A percentile compares a stretch with the other conserved stretches of the same genome.
Conservation (phyloP, 2,888 invertebrate species). For the Drosophila neotestacea region DNA sequence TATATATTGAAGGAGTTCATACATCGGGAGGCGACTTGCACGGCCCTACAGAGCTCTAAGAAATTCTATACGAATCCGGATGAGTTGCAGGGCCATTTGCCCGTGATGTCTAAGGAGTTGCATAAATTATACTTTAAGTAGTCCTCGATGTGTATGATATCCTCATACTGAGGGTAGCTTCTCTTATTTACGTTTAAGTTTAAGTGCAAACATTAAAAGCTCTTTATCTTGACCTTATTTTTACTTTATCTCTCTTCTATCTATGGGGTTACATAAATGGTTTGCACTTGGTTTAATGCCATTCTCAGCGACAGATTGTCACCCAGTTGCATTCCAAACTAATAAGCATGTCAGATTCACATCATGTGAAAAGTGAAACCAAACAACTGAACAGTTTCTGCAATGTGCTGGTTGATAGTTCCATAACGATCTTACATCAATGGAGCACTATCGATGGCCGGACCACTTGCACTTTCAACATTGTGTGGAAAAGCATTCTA, state of each 20-base stretch:
- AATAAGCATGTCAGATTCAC: slow-evolving; percentile 1
- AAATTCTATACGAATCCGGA: slow-evolving; percentile 89
- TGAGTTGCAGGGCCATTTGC: slow-evolving; percentile 89
- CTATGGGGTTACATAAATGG: no score
- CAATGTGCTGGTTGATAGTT: slow-evolving; percentile 34
- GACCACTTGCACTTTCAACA: slow-evolving; percentile 71
- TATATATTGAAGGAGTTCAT: slow-evolving; percentile 94
- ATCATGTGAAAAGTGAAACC: slow-evolving; percentile 54
- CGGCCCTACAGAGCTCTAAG: slow-evolving; percentile 86
- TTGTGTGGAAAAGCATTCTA: slow-evolving; percentile 45
- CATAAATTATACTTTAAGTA: slow-evolving; percentile 85
- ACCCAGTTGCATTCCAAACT: slow-evolving; percentile 25
- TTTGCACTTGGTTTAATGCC: background rate
- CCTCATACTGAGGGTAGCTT: background rate
- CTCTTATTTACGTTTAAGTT: slow-evolving; percentile 25
- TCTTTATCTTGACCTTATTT: slow-evolving; percentile 1
- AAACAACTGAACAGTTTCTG: slow-evolving; percentile 19
- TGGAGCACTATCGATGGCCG: slow-evolving; percentile 47
- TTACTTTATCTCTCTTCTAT: no score
- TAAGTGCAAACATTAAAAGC: slow-evolving; percentile 51
- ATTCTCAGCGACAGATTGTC: slow-evolving; percentile 18
- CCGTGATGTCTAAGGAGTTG: slow-evolving; percentile 86
- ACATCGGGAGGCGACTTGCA: slow-evolving; percentile 90
- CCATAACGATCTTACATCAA: slow-evolving; percentile 73
- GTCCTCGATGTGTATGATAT: background rate